Evolutionary conservation across 2,113 vertebrate genomes (phyloP).

Genomic region (Sminthopsis crassicaudata): DNA sequence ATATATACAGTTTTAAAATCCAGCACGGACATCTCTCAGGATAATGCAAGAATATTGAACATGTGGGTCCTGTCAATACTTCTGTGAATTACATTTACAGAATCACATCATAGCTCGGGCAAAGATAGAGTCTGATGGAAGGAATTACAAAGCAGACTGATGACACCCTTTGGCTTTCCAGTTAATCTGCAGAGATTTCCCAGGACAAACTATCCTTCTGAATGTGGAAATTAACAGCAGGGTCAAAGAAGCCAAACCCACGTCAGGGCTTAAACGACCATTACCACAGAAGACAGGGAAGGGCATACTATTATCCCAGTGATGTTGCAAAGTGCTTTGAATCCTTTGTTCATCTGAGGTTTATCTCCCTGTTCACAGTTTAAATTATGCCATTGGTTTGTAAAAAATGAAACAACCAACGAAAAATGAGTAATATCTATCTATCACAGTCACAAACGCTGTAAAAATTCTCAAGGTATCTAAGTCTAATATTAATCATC

Average conservation of each 20-base stretch:
- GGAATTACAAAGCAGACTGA: constrained; percentile 17
- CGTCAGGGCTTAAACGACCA: background rate
- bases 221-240: background rate
- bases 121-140: constrained; percentile 6
- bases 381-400: background rate
- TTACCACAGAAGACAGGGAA: background rate
- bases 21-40: background rate
- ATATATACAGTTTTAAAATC: background rate
- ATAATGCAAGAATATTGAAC: background rate
- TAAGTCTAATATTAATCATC: background rate
- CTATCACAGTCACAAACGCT: background rate
- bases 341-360: constrained; percentile 9
- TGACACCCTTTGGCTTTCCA: background rate
- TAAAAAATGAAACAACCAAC: background rate
- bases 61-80: background rate
- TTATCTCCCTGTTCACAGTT: background rate
- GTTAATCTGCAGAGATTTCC: background rate
- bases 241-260: constrained; percentile 41
- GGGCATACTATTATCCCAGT: background rate
- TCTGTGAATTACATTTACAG: constrained; percentile 1
- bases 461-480: background rate
- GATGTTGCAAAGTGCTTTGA: background rate
- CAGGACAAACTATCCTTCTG: constrained; percentile 44
- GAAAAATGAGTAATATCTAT: background rate
- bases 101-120: background rate